Conservation (phyloP, 2,888 invertebrate genomes). For the Nomada ruficornis region DNA sequence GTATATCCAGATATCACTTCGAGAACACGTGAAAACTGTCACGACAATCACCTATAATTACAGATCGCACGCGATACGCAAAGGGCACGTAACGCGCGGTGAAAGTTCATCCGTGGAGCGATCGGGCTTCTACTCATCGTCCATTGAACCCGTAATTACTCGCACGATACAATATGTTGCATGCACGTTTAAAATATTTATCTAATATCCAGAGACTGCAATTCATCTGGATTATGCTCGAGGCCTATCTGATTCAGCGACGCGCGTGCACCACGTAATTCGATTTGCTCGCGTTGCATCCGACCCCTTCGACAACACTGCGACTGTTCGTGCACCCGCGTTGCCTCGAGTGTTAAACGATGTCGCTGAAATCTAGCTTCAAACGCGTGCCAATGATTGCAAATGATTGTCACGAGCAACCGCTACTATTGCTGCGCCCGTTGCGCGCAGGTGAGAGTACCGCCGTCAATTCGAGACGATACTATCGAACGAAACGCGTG, state of each 20-base stretch:
- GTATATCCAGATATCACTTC: conserved; percentile 17
- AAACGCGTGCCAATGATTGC: neutral
- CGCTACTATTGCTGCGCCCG: neutral
- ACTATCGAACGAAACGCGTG: neutral
- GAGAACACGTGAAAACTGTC: conserved; percentile 54
- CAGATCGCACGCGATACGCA: conserved; percentile 60
- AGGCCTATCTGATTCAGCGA: conserved; percentile 28
- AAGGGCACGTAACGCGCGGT: conserved; percentile 58
- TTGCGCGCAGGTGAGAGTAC: neutral
- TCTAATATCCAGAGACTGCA: conserved; percentile 34
- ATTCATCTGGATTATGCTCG: conserved; percentile 38
- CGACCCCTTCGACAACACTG: conserved; percentile 7
- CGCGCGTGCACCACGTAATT: conserved; percentile 32
- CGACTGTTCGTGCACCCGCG: neutral
- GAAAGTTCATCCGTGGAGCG: conserved; percentile 48
- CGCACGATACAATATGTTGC: conserved; percentile 46
- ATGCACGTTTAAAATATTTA: conserved; percentile 39
- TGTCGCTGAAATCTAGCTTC: conserved; percentile 8
- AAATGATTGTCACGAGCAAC: neutral
- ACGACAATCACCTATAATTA: conserved; percentile 58
- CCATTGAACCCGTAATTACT: conserved; percentile 61
- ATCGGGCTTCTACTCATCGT: conserved; percentile 40
- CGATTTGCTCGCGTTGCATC: conserved; percentile 30
- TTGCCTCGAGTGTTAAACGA: neutral
- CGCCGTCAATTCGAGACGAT: neutral